These are phyloP conservation scores for Pseudolaguvia tuberculata DNA, from an alignment of 2,113 vertebrate species.

Conservation along the genomic window DNA sequence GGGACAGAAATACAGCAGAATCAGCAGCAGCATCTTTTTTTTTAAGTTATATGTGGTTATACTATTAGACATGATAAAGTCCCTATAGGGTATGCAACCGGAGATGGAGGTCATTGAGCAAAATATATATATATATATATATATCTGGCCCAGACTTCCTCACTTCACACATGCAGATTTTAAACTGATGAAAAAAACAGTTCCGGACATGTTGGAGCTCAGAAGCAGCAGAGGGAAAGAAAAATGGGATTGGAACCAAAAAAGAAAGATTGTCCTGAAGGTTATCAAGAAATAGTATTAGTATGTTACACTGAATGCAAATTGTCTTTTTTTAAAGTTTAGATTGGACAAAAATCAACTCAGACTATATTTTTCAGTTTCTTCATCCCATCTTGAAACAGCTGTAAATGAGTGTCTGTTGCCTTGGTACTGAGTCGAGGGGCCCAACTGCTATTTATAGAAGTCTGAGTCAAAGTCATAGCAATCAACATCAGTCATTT, in stretches of 20 bases:
- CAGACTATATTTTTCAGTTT: conserved; percentile 26
- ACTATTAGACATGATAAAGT: not conserved
- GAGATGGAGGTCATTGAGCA: conserved; percentile 34
- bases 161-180: conserved; percentile 37
- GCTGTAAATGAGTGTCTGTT: conserved; percentile 20
- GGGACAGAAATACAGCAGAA: not conserved
- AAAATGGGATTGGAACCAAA: conserved; percentile 16
- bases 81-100: not conserved
- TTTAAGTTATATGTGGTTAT: not conserved
- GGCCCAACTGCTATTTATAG: conserved; percentile 38
- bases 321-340: not conserved
- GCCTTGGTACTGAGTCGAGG: conserved; percentile 19
- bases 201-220: conserved; percentile 30
- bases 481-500: conserved; percentile 33
- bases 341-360: not conserved
- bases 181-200: conserved; percentile 51
- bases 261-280: too few relatives aligned
- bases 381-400: conserved; percentile 26
- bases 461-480: conserved; percentile 22
- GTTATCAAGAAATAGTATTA: not conserved
- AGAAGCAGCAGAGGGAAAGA: conserved; percentile 3
- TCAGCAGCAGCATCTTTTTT: conserved; percentile 6
- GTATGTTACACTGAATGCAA: not conserved
- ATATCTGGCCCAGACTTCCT: conserved; percentile 29
- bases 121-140: not conserved